Evolutionary conservation across 2,113 vertebrate species (phyloP), one percentile per base, ranked within the genome.

Genomic region (Urocolius indicus): DNA sequence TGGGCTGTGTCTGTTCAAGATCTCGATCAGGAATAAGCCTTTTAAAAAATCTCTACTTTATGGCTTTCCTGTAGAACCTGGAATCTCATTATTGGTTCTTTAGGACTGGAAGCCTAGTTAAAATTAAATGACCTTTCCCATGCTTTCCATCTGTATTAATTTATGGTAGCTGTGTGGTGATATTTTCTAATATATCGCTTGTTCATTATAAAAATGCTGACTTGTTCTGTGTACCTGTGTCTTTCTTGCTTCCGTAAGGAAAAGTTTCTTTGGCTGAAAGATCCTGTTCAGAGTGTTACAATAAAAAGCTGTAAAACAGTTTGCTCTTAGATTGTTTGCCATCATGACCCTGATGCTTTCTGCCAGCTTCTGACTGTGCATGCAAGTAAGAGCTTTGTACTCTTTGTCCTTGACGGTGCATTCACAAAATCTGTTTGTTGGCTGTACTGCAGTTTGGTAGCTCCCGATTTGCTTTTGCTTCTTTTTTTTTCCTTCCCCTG

Each of bases 361-460:
- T 97, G 95, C 81, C 94, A 96, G 90, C 75, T 96, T 67, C 92
- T 96, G 67, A 34, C 88, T 71, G 82, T 41, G 72, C 66, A 43
- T 2, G 38, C 72, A 83, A 93, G 71, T 52, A 26, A 87, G 65
- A 81, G 46, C 77, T 83, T 93, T 90, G 90, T 93, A 91, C 87
- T 91, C 0, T 90, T 86, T 90, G 88, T 93, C 85, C 93, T 96
- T 84, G 89, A 34, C 67, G 48, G 54, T 95, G 71, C 62, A 69
- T 72, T 94, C 62, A 54, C 38, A 59, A 15, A 84, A 49, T 84
- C 8, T 8, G 6, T 87, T 82, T 23, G 11, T 67, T 85, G 78
- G 54, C 92, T 93, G 17, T 86, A 5, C 65, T 86, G 32, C 38
- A 59, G 63, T 41, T 78, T 62, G 34, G 46, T 66, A 85, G 74